phyloP scores from a whole-genome alignment of 92 coral and sea anemone species.

The Epizoanthus stellaris region DNA sequence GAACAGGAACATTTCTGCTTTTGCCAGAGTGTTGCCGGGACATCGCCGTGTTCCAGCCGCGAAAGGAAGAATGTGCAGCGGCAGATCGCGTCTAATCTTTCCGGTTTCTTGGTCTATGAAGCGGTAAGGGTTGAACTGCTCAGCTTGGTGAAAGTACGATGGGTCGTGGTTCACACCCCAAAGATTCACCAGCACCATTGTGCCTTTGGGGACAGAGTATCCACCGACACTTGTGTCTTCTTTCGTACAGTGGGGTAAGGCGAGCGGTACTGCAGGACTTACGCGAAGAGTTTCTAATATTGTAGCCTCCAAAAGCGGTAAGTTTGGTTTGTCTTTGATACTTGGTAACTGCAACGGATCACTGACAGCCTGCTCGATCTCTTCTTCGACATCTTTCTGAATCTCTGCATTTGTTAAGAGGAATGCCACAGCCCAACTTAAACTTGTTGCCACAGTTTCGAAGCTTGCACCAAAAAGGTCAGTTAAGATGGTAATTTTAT shows the following conservation, averaged over 20 bases:
- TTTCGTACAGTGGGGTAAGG: conserved; percentile 69
- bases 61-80: conserved; percentile 52
- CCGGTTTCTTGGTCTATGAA: conserved; percentile 66
- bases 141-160: conserved; percentile 65
- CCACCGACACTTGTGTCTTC: conserved; percentile 61
- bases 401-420: conserved; percentile 54
- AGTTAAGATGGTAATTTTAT: conserved; percentile 43
- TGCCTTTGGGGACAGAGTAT: conserved; percentile 68
- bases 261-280: conserved; percentile 67
- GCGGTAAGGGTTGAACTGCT: conserved; percentile 73
- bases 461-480: conserved; percentile 78
- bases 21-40: conserved; percentile 74
- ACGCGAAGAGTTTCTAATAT: conserved; percentile 73
- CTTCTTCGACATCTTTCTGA: conserved; percentile 66
- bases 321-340: conserved; percentile 63
- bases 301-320: conserved; percentile 79
- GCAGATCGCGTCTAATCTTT: conserved; percentile 48
- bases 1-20: conserved; percentile 69
- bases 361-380: conserved; percentile 59
- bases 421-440: conserved; percentile 68
- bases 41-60: conserved; percentile 83
- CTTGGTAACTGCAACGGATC: conserved; percentile 55
- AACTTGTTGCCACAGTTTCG: conserved; percentile 61
- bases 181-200: conserved; percentile 72
- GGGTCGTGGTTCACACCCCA: conserved; percentile 87